A percentile compares a stretch with the other conserved stretches of the same genome.
These are phyloP conservation scores for Drosophila austrosaltans DNA, from an alignment of 2,888 invertebrate genomes.

Conservation along the genomic window DNA sequence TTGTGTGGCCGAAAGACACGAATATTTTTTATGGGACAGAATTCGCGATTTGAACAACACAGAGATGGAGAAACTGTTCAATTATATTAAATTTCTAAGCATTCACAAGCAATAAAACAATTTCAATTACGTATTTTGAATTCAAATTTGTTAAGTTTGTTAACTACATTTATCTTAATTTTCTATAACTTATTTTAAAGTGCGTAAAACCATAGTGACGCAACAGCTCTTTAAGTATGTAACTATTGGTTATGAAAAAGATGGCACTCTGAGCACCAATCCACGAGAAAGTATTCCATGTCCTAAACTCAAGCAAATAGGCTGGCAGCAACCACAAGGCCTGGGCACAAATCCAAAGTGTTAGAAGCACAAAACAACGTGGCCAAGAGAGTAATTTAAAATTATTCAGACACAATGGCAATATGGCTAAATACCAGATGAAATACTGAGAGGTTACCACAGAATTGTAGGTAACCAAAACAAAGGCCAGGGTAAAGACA, in stretches of 20 bases:
- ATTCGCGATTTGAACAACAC: too few relatives aligned
- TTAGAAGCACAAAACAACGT: conserved; percentile 84
- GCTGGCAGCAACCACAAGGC: conserved; percentile 94
- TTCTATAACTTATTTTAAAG: conserved; percentile 73
- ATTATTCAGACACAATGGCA: conserved; percentile 92
- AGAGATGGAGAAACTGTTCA: too few relatives aligned
- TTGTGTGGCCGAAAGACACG: too few relatives aligned
- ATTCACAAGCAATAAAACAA: conserved; percentile 4
- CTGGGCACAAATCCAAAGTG: conserved; percentile 90
- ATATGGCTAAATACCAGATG: conserved; percentile 95
- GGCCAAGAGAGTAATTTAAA: conserved; percentile 85
- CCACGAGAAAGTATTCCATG: conserved; percentile 91
- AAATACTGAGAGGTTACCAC: conserved; percentile 99
- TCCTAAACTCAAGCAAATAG: conserved; percentile 95
- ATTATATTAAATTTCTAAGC: background rate
- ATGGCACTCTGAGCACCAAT: conserved; percentile 93
- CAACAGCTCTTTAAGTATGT: conserved; percentile 85
- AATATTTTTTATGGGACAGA: too few relatives aligned
- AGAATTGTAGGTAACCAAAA: conserved; percentile 96
- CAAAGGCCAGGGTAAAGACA: conserved; percentile 92
- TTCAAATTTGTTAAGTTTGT: conserved; percentile 6
- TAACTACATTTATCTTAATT: conserved; percentile 46
- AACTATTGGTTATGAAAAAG: conserved; percentile 93
- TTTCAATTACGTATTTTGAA: background rate
- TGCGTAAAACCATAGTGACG: conserved; percentile 75